These are phyloP conservation scores for Therioaphis trifolii DNA, from an alignment of 2,888 invertebrate species.

Conservation along the genomic window DNA sequence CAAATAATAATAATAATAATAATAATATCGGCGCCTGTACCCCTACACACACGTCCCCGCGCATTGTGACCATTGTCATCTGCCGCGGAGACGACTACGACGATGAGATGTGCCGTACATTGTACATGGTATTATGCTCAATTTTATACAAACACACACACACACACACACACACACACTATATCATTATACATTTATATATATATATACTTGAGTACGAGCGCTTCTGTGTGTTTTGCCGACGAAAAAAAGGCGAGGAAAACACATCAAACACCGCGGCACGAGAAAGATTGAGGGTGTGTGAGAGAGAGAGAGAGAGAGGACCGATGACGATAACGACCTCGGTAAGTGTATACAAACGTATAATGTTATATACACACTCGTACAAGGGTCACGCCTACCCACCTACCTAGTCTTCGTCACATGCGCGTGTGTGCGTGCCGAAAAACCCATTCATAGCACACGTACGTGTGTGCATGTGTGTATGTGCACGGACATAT, in stretches of 20 bases:
- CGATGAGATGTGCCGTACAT: background rate
- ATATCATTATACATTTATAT: background rate
- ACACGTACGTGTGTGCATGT: background rate
- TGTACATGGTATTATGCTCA: background rate
- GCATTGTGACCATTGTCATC: background rate
- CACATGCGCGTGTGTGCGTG: background rate
- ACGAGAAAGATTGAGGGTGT: too few species aligned
- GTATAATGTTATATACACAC: too few species aligned
- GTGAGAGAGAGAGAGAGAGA: background rate
- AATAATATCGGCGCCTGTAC: too few species aligned
- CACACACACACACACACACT: too few species aligned
- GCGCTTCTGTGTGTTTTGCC: background rate
- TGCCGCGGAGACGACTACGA: background rate
- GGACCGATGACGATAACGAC: background rate
- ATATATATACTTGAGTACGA: background rate
- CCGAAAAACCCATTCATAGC: background rate
- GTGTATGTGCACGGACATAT: background rate
- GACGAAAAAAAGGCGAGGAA: background rate
- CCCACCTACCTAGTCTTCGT: too few species aligned
- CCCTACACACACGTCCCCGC: background rate
- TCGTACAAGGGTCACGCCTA: background rate
- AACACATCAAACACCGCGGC: too few species aligned
- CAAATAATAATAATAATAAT: too few species aligned
- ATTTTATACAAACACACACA: too few species aligned
- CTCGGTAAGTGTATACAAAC: background rate